Percentiles rank a stretch among this genome's conserved stretches.
These are phyloP conservation scores for Myotis myotis DNA, from an alignment of 2,797 vertebrate species.

Conservation along the genomic window DNA sequence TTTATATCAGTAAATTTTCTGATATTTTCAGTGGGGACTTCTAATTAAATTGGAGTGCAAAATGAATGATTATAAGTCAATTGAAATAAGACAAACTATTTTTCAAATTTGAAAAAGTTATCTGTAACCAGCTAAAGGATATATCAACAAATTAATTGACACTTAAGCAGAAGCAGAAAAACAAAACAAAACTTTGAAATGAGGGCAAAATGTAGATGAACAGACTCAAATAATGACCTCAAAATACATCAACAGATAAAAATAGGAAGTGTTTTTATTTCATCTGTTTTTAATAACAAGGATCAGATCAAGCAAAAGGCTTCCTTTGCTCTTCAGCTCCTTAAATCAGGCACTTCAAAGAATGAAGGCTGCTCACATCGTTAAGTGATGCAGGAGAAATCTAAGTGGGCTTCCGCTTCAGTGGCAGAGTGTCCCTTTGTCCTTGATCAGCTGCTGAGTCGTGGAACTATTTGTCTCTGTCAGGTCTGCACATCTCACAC, in stretches of 20 bases:
- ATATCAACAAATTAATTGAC: slow-evolving; percentile 73
- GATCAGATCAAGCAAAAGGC: slow-evolving; percentile 73
- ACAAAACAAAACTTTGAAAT: slow-evolving; percentile 69
- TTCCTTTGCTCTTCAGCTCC: slow-evolving; percentile 75
- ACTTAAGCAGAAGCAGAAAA: slow-evolving; percentile 70
- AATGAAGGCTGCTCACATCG: slow-evolving; percentile 81
- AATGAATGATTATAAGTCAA: slow-evolving; percentile 25
- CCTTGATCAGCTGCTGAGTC: slow-evolving; percentile 89
- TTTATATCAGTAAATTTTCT: slow-evolving; percentile 21
- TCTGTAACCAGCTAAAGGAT: slow-evolving; percentile 47
- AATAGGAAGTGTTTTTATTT: slow-evolving; percentile 77
- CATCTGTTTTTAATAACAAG: slow-evolving; percentile 71
- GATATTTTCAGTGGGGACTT: neutral
- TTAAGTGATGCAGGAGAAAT: slow-evolving; percentile 80
- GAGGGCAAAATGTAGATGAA: slow-evolving; percentile 65
- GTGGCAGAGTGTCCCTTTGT: slow-evolving; percentile 90
- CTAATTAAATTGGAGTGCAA: slow-evolving; percentile 42
- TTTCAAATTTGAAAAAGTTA: slow-evolving; percentile 55
- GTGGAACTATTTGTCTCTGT: slow-evolving; percentile 94
- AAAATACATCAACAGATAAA: slow-evolving; percentile 70
- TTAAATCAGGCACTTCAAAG: slow-evolving; percentile 81
- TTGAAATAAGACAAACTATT: slow-evolving; percentile 40
- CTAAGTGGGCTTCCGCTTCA: slow-evolving; percentile 80
- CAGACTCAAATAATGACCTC: slow-evolving; percentile 61
- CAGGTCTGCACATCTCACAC: slow-evolving; percentile 86